Evolutionary conservation across 53 echinoderm and acorn worm species (phyloP).

Genomic region (Holothuria scabra): DNA sequence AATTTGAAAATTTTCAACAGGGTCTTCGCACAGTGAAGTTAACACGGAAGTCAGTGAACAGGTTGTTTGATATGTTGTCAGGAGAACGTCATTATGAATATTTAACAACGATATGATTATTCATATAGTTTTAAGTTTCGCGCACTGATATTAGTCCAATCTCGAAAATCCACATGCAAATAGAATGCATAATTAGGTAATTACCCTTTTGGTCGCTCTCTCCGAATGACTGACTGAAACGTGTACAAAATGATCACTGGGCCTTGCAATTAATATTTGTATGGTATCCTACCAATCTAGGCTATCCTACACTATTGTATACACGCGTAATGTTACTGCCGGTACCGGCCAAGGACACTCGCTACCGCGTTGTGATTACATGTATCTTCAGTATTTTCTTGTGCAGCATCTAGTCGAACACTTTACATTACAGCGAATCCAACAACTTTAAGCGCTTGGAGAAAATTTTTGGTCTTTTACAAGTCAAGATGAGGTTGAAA

Average conservation of each 20-base stretch:
- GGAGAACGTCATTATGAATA: constrained; percentile 31
- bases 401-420: too few species aligned
- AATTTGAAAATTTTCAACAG: too few species aligned
- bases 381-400: too few species aligned
- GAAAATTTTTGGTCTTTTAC: too few species aligned
- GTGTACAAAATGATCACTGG: constrained; percentile 32
- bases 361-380: too few species aligned
- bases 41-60: neutral
- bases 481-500: constrained; percentile 17
- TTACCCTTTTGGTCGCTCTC: constrained; percentile 12
- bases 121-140: constrained; percentile 25
- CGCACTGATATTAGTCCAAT: constrained; percentile 23
- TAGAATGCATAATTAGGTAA: constrained; percentile 29
- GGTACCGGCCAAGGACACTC: too few species aligned
- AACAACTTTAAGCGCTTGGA: too few species aligned
- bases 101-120: constrained; percentile 3
- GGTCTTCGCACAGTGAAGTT: too few species aligned
- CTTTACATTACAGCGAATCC: too few species aligned
- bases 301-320: too few species aligned
- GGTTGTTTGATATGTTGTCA: constrained; percentile 49
- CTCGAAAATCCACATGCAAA: constrained; percentile 11
- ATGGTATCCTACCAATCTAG: too few species aligned
- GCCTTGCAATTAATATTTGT: neutral
- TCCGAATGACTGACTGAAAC: constrained; percentile 37
- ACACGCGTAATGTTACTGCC: too few species aligned